phyloP scores from a whole-genome alignment of 2,797 vertebrate genomes.

The Myotis vivesi region DNA sequence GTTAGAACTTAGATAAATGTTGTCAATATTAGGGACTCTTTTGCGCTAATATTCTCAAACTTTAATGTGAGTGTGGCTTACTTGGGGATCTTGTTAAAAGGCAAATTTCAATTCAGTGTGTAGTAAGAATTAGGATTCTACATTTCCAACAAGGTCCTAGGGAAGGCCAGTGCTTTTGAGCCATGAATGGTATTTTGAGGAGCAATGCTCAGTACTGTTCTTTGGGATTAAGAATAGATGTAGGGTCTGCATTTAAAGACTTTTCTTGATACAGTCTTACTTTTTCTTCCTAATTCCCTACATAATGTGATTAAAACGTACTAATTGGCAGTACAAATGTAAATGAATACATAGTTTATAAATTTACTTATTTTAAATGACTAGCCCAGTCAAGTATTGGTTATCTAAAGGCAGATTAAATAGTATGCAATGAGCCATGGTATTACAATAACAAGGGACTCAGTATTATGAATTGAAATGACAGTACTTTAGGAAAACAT shows the following conservation, averaged over 20 bases:
- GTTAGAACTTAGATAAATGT: background rate
- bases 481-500: background rate
- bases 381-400: background rate
- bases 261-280: background rate
- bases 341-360: background rate
- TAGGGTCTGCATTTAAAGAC: background rate
- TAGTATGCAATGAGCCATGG: background rate
- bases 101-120: background rate
- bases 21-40: background rate
- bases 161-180: background rate
- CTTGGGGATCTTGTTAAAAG: background rate
- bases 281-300: conserved; percentile 14
- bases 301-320: background rate
- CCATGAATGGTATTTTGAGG: background rate
- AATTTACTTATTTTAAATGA: background rate
- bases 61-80: background rate
- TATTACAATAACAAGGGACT: background rate
- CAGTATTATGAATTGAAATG: background rate
- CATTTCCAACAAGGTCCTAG: background rate
- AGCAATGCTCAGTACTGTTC: background rate
- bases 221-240: background rate
- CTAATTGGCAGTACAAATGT: background rate
- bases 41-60: background rate
- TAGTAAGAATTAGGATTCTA: background rate
- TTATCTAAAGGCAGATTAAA: background rate